Evolutionary conservation across 2,888 invertebrate genomes (phyloP).

Genomic region (Salticus scenicus): DNA sequence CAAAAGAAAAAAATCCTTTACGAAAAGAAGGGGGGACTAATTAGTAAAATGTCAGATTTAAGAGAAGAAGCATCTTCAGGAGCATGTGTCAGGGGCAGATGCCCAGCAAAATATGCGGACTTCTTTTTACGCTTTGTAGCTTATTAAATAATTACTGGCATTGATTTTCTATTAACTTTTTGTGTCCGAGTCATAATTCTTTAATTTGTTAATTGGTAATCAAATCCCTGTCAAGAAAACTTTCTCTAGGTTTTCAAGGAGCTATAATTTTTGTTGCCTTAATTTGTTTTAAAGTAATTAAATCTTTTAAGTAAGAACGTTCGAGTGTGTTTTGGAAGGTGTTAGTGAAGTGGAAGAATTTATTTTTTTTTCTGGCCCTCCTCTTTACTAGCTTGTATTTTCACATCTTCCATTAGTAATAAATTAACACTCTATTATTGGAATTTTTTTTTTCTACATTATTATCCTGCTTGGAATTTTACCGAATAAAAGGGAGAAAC

Average conservation of each 20-base stretch:
- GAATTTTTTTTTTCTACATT: background rate
- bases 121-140: constrained; percentile 58
- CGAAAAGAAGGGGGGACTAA: constrained; percentile 47
- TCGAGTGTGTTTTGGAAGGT: constrained; percentile 62
- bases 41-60: constrained; percentile 70
- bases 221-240: constrained; percentile 64
- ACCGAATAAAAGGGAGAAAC: background rate
- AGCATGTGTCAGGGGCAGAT: constrained; percentile 45
- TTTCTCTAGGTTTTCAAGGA: constrained; percentile 33
- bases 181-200: constrained; percentile 65
- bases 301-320: constrained; percentile 34
- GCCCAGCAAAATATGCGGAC: constrained; percentile 41
- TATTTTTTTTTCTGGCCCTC: constrained; percentile 5
- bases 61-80: constrained; percentile 54
- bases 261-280: constrained; percentile 62
- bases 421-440: constrained; percentile 52
- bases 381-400: background rate
- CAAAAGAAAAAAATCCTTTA: constrained; percentile 58
- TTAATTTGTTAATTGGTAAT: constrained; percentile 70
- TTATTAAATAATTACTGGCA: constrained; percentile 67
- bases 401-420: background rate
- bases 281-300: constrained; percentile 69
- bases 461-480: background rate
- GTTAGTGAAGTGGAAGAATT: constrained; percentile 40
- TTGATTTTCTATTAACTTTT: constrained; percentile 70